Base-by-base conservation (phyloP, 2,888 invertebrate species). In the Polymixis lichenea region DNA sequence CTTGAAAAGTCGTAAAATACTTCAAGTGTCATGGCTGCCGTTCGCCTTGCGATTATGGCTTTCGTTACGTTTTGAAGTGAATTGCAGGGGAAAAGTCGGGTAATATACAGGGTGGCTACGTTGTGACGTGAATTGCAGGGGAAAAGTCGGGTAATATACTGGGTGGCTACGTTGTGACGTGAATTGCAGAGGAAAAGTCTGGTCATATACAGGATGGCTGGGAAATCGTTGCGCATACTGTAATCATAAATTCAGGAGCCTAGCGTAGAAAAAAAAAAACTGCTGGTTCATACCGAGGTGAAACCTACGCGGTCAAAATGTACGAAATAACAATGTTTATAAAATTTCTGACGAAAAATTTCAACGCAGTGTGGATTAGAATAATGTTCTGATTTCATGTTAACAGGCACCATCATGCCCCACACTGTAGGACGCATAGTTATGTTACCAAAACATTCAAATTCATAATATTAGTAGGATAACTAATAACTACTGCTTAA, bases 1-100 rank as follows among this genome's bases (percentile, higher is more conserved):
- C 79, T 82, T 72, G 28, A 67, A 77, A 79, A 67, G 70, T 70
- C 72, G 43, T 79, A 79, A 75, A 72, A 70, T 62, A 64, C 53
- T 66, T 66, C 38, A 25, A 64, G 46, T 22, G 79, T 56, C 25
- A 46, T 25, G 38, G 32, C 32, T 49, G 58, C 13, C 13, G 13
- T 58, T 64, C 69, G 25, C 15, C 53, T 68, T 62, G 69, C 13
- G 32, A 70, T 55, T 72, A 65, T 28, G 51, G n/a, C 28, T 71
- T 60, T 55, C 13, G 22, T 28, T 8, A 32, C 17, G 17, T 68
- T 55, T 51, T 49, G 25, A n/a, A 15, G 17, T 55, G 43, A 49
- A 73, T 62, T 49, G 28, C 9, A 51, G 55, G 5, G 17, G 25
- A 17, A 51, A 56, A 51, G 19, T 56, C 55, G 66, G 19, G 51